These are phyloP conservation scores for Aphis gossypii DNA, from an alignment of 1,140 invertebrate genomes.

Conservation along the genomic window DNA sequence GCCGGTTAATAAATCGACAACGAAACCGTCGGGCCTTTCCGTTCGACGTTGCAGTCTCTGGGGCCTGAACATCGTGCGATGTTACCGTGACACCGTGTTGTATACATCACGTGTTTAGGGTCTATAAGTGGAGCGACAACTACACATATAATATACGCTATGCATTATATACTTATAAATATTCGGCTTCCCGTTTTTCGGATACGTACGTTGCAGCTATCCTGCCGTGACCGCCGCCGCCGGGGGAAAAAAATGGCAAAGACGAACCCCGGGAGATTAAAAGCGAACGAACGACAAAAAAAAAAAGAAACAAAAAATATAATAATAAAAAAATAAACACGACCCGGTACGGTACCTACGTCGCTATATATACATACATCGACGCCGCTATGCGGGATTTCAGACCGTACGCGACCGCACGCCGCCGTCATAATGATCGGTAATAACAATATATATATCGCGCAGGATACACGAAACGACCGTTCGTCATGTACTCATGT, in stretches of 20 bases:
- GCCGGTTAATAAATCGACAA: neutral
- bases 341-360: neutral
- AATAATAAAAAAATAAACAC: neutral
- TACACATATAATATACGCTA: neutral
- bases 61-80: too few relatives aligned
- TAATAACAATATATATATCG: slow-evolving; percentile 37
- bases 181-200: neutral
- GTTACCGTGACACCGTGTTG: neutral
- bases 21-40: neutral
- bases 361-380: neutral
- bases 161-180: too few relatives aligned
- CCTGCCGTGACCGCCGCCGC: neutral
- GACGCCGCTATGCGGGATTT: neutral
- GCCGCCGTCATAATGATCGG: slow-evolving; percentile 22
- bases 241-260: neutral
- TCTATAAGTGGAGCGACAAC: neutral
- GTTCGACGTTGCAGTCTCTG: neutral
- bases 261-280: neutral
- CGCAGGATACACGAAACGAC: neutral
- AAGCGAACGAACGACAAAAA: neutral
- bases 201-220: neutral
- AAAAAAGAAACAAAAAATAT: neutral
- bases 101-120: neutral
- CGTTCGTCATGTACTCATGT: slow-evolving; percentile 45
- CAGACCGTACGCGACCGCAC: neutral